These are phyloP conservation scores for Dasyprocta punctata DNA, from an alignment of 2,113 vertebrate species.

Conservation along the genomic window DNA sequence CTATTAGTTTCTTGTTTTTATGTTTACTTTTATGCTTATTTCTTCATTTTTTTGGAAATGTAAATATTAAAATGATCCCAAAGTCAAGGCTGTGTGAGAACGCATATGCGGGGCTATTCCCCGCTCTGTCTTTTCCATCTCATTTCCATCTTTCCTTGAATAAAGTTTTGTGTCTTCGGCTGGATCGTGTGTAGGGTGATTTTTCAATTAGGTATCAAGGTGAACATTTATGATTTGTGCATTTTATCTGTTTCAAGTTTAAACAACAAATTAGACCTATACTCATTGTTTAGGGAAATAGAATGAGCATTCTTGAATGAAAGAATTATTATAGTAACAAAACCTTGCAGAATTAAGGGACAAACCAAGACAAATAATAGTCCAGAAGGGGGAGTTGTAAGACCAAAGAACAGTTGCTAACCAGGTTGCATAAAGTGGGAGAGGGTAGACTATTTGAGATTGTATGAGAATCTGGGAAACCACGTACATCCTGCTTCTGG, in stretches of 20 bases:
- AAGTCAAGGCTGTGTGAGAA: neutral
- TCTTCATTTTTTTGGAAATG: neutral
- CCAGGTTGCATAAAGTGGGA: neutral
- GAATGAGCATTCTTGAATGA: neutral
- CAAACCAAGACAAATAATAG: neutral
- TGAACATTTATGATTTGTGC: neutral
- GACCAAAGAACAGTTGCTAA: neutral
- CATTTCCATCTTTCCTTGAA: neutral
- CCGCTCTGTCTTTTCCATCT: neutral
- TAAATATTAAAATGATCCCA: neutral
- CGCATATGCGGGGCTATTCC: too few species aligned
- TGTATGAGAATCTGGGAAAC: neutral
- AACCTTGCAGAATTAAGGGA: neutral
- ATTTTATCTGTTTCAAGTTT: neutral
- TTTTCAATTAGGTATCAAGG: neutral
- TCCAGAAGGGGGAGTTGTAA: conserved; percentile 50
- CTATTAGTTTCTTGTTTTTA: neutral
- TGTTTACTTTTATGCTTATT: neutral
- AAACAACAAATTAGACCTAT: neutral
- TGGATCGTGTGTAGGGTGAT: neutral
- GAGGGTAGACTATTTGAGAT: neutral
- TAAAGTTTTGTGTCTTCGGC: neutral
- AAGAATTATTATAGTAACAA: neutral
- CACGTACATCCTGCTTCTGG: neutral
- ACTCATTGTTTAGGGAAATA: neutral